Percentiles rank a stretch among this genome's conserved stretches.
phyloP scores from a whole-genome alignment of 2,797 vertebrate species.

The Scolopax rusticola region DNA sequence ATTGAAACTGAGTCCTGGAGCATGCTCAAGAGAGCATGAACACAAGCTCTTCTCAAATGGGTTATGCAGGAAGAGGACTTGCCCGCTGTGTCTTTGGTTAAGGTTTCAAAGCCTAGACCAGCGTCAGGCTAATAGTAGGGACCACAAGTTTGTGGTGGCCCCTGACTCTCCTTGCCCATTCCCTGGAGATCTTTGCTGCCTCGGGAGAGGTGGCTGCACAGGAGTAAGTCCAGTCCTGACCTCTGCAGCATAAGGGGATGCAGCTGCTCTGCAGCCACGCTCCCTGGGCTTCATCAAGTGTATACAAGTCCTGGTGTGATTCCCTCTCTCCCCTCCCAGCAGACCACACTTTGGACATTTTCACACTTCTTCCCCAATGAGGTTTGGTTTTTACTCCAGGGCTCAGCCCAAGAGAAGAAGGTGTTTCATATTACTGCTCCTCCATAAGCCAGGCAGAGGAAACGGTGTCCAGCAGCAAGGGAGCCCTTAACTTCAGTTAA shows the following conservation, averaged over 20 bases:
- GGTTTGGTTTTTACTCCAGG: background rate
- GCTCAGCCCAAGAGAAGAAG: background rate
- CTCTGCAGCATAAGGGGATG: background rate
- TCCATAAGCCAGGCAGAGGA: background rate
- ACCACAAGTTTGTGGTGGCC: background rate
- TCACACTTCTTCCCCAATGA: rapidly evolving
- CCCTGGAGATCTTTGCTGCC: background rate
- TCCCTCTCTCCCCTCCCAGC: background rate
- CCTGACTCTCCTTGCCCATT: background rate
- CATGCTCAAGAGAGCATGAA: background rate
- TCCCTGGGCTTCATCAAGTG: rapidly evolving
- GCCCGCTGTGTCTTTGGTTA: background rate
- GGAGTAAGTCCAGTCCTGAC: background rate
- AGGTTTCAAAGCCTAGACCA: background rate
- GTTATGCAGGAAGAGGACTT: background rate
- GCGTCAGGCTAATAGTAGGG: background rate
- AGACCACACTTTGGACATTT: background rate
- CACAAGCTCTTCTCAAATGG: background rate
- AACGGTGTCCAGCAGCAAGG: background rate
- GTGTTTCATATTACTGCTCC: background rate
- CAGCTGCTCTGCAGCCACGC: rapidly evolving
- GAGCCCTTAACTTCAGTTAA: slow-evolving; percentile 40
- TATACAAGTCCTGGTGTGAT: background rate
- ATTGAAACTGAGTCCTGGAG: background rate
- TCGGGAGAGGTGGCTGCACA: rapidly evolving